phyloP scores from a whole-genome alignment of 1,140 invertebrate genomes.

The Brachionus plicatilis region DNA sequence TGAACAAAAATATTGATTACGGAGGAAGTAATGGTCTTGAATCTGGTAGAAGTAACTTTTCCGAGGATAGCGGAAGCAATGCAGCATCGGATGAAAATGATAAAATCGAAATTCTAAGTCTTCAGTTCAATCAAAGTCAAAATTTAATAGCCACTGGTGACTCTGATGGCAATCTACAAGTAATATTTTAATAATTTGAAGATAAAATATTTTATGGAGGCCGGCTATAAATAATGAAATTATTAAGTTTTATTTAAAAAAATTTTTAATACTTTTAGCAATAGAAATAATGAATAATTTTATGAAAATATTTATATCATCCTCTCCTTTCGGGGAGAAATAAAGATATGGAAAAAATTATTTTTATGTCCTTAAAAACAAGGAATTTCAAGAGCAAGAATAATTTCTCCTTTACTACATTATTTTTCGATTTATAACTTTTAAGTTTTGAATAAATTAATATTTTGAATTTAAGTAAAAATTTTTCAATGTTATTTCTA shows the following conservation, averaged over 20 bases:
- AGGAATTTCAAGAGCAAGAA: too few species aligned
- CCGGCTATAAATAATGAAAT: neutral
- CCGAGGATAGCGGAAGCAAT: neutral
- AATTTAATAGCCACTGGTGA: constrained; percentile 20
- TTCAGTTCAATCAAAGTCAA: constrained; percentile 25
- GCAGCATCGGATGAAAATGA: neutral
- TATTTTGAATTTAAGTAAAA: too few species aligned
- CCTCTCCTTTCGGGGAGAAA: too few species aligned
- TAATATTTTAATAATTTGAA: neutral
- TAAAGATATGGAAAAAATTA: too few species aligned
- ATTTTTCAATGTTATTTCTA: too few species aligned
- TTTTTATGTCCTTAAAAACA: too few species aligned
- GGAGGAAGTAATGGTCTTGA: neutral
- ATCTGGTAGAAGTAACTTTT: neutral
- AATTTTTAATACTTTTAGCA: too few species aligned
- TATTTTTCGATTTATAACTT: too few species aligned
- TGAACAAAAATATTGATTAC: neutral
- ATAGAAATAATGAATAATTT: too few species aligned
- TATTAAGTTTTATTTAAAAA: neutral
- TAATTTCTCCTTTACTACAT: too few species aligned
- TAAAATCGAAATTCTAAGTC: constrained; percentile 24
- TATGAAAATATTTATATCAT: too few species aligned
- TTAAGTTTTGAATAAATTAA: too few species aligned
- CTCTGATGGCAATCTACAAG: constrained; percentile 10
- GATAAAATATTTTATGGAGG: neutral